Evolutionary conservation across 2,888 invertebrate species (phyloP).

Genomic region (Machimus atricapillus): DNA sequence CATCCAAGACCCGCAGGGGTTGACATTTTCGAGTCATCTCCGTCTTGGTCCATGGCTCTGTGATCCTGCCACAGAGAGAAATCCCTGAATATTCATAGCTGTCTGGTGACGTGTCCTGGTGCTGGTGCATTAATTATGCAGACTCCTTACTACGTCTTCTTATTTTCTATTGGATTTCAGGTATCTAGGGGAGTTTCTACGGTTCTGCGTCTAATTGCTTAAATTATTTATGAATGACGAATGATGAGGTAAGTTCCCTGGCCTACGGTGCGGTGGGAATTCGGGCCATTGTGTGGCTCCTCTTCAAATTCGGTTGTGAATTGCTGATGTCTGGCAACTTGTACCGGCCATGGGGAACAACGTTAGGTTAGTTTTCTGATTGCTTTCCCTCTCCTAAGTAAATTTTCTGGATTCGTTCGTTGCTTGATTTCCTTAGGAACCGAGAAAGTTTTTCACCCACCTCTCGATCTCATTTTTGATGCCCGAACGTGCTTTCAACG

Average conservation of each 20-base stretch:
- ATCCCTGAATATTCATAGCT: conserved; percentile 22
- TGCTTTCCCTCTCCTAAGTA: neutral
- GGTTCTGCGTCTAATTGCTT: conserved; percentile 43
- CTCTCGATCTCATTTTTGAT: neutral
- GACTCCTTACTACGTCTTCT: conserved; percentile 3
- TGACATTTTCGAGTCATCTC: conserved; percentile 11
- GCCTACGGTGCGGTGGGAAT: conserved; percentile 14
- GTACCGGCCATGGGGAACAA: neutral
- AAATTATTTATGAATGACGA: conserved; percentile 46
- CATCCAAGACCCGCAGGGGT: neutral
- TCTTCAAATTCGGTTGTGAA: conserved; percentile 1
- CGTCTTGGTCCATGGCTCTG: neutral
- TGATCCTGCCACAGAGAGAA: neutral
- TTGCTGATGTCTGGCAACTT: neutral
- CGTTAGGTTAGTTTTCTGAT: neutral
- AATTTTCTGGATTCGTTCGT: neutral
- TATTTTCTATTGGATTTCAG: conserved; percentile 34
- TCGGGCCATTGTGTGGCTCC: neutral
- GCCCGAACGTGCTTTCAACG: neutral
- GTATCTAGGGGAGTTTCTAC: conserved; percentile 27
- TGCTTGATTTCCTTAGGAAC: neutral
- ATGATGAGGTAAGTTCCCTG: conserved; percentile 41
- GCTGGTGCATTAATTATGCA: conserved; percentile 28
- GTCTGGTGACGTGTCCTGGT: conserved; percentile 8
- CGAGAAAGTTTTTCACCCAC: neutral